Conservation (phyloP, 2,888 invertebrate genomes). For the Tipula vernalis region DNA sequence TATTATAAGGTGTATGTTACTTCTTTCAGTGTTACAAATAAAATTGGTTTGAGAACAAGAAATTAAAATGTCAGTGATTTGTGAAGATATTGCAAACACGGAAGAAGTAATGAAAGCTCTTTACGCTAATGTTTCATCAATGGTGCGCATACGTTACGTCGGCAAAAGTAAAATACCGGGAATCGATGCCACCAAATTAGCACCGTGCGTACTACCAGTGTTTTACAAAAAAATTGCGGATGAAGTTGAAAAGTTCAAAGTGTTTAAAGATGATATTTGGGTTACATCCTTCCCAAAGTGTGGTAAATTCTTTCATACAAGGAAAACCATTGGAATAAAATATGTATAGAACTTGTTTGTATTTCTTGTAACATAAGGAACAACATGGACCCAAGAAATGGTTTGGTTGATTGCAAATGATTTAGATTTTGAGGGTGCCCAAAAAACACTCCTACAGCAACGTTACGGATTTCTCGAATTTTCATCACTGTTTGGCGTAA, state of each 20-base stretch:
- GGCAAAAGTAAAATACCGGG: neutral
- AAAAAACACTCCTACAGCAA: neutral
- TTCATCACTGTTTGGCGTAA: neutral
- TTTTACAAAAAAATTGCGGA: neutral
- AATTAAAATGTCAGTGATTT: neutral
- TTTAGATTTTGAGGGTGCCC: neutral
- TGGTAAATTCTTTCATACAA: neutral
- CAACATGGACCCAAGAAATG: neutral
- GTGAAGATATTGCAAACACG: neutral
- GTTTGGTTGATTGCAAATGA: neutral
- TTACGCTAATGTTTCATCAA: neutral
- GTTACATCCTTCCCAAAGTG: neutral
- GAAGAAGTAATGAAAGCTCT: neutral
- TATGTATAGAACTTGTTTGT: neutral
- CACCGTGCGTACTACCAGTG: neutral
- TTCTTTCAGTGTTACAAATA: too few relatives aligned
- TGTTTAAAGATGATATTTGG: neutral
- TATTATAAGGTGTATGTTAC: too few relatives aligned
- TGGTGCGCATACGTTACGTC: neutral
- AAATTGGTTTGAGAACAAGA: too few relatives aligned
- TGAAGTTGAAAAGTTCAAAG: neutral
- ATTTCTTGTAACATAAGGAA: neutral
- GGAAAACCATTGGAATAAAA: neutral
- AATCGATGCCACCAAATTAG: neutral
- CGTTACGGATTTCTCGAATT: neutral